phyloP scores from a whole-genome alignment of 2,113 vertebrate species.

The Aegypius monachus region DNA sequence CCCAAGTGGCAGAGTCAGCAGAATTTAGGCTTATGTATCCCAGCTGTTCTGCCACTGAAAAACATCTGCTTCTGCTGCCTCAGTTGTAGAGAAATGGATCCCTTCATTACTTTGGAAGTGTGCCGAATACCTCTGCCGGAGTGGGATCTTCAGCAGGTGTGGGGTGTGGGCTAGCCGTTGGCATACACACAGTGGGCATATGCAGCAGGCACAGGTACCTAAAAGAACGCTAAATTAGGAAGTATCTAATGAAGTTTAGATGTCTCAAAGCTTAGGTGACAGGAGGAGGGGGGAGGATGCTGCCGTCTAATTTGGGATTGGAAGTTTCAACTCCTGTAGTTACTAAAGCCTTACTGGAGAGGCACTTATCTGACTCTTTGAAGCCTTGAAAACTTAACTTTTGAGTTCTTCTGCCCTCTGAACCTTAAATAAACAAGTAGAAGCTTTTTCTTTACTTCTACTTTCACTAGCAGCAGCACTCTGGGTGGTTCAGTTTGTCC shows the following conservation, averaged over 20 bases:
- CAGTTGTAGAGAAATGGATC: neutral
- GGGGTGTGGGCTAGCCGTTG: neutral
- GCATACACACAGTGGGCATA: accelerated
- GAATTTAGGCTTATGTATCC: neutral
- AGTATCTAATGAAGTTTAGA: neutral
- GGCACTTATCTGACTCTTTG: neutral
- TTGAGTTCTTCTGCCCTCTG: neutral
- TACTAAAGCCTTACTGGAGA: neutral
- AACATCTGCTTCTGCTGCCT: neutral
- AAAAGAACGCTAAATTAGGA: neutral
- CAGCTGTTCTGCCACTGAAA: neutral
- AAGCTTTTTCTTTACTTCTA: neutral
- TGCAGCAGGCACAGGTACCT: neutral
- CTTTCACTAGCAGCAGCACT: neutral
- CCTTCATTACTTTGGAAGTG: neutral
- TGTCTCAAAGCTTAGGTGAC: accelerated
- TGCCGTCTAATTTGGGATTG: neutral
- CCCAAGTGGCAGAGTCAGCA: neutral
- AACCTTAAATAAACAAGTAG: neutral
- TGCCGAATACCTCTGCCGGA: neutral
- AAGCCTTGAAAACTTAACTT: neutral
- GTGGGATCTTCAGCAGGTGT: neutral
- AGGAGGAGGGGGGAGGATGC: neutral
- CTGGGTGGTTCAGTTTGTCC: neutral
- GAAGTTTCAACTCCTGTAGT: neutral